Conservation (phyloP, 2,113 vertebrate species). For the Protomyctophum bolini region DNA sequence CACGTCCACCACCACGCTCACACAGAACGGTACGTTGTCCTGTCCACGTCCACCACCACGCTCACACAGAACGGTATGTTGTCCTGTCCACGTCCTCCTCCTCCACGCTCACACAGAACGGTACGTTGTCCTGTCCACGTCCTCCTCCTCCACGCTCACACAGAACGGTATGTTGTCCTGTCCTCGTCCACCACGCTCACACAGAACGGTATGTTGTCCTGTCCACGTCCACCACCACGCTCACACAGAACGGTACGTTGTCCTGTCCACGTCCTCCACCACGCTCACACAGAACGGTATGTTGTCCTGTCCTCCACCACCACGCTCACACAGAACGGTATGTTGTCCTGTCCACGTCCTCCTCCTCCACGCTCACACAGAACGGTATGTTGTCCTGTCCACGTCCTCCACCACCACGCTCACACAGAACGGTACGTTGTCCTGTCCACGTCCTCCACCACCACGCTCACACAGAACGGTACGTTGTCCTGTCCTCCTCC, state of each 20-base stretch:
- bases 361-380: slow-evolving; percentile 94
- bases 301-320: too few species aligned
- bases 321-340: slow-evolving; percentile 97
- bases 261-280: neutral
- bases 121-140: slow-evolving; percentile 62
- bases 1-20: slow-evolving; percentile 86
- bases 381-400: slow-evolving; percentile 80
- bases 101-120: slow-evolving; percentile 96
- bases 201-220: slow-evolving; percentile 85
- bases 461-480: slow-evolving; percentile 97
- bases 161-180: slow-evolving; percentile 85
- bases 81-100: slow-evolving; percentile 56
- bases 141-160: slow-evolving; percentile 90
- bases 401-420: slow-evolving; percentile 83
- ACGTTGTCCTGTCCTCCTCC: slow-evolving; percentile 63
- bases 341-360: neutral
- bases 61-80: slow-evolving; percentile 92
- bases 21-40: slow-evolving; percentile 87
- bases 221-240: slow-evolving; percentile 81
- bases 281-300: too few species aligned
- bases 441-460: slow-evolving; percentile 57
- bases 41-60: slow-evolving; percentile 79
- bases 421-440: slow-evolving; percentile 89
- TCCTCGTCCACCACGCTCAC: slow-evolving; percentile 90
- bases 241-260: slow-evolving; percentile 91